Evolutionary conservation across 2,888 invertebrate species (phyloP), one percentile per base, ranked within the genome.

Genomic region (Zaprionus bogoriensis): DNA sequence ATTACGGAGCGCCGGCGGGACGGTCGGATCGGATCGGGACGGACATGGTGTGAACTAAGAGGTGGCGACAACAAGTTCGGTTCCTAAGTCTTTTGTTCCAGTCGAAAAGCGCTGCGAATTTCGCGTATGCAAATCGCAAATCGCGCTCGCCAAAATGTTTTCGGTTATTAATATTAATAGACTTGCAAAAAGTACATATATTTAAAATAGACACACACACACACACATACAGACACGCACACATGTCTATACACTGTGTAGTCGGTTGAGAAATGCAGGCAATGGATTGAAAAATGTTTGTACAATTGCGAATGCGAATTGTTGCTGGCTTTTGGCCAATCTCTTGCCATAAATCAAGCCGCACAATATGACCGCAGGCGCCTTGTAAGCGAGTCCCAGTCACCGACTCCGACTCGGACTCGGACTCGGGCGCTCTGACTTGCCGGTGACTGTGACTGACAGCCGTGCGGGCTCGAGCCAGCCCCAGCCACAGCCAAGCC

Each of bases 351-450:
- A 82, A 82, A 82, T 82, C 82, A 84, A 76, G 79, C 68, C 61
- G 68, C 73, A 77, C 75, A 84, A 84, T 74, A 82, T 84, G 72
- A 77, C 84, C 84, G 73, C 79, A 82, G 82, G 84, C 82, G 84
- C 84, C 80, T 81, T 83, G 80, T 80, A 81, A 81, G 80, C 83
- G 80, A 79, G 80, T 83, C 83, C 70, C 80, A 79, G 76, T 82
- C 82, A 70, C 81, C 67, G 69, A 55, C 52, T 74, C 44, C 28
- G n/a, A n/a, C n/a, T n/a, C n/a, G n/a, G n/a, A n/a, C n/a, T n/a
- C n/a, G n/a, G n/a, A n/a, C n/a, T n/a, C n/a, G n/a, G n/a, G 54
- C 66, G 14, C 32, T 66, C 54, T 59, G 61, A 71, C 63, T 79
- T 71, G 67, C 72, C 72, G 68, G 67, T 84, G 78, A 84, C 77